Percentiles rank a stretch among this genome's conserved stretches.
Conservation (phyloP, 2,888 invertebrate genomes). For the Latrodectus hesperus region DNA sequence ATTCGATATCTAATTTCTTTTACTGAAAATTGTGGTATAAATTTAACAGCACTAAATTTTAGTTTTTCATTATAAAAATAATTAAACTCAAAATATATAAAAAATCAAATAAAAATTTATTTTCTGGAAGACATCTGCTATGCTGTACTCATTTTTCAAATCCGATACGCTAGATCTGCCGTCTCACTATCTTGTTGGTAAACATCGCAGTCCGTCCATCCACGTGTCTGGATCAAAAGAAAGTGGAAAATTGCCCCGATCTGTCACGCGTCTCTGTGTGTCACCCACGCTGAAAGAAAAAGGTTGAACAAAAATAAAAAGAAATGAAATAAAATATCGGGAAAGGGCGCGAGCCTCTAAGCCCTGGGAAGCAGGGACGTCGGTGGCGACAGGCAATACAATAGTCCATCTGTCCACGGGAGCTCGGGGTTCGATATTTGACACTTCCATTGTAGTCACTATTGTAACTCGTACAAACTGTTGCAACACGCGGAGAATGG, state of each 20-base stretch:
- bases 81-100: too few relatives aligned
- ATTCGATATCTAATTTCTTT: too few relatives aligned
- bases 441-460: conserved; percentile 48
- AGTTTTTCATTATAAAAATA: too few relatives aligned
- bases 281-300: background rate
- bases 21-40: too few relatives aligned
- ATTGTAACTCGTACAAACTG: conserved; percentile 62
- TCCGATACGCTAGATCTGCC: too few relatives aligned
- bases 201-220: background rate
- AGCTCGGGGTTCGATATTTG: conserved; percentile 43
- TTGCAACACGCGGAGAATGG: conserved; percentile 43
- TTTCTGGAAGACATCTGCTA: too few relatives aligned
- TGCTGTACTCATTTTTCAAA: too few relatives aligned
- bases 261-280: conserved; percentile 7
- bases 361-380: background rate
- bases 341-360: conserved; percentile 6
- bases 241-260: conserved; percentile 29
- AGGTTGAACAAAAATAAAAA: background rate
- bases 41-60: too few relatives aligned
- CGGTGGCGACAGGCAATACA: conserved; percentile 61
- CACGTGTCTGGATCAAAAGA: conserved; percentile 25
- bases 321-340: background rate
- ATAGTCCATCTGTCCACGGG: conserved; percentile 60
- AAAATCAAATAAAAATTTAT: too few relatives aligned
- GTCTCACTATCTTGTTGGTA: background rate